A percentile compares a stretch with the other conserved stretches of the same genome.
Conservation (phyloP, 2,888 invertebrate genomes). For the Dascillus cervinus region DNA sequence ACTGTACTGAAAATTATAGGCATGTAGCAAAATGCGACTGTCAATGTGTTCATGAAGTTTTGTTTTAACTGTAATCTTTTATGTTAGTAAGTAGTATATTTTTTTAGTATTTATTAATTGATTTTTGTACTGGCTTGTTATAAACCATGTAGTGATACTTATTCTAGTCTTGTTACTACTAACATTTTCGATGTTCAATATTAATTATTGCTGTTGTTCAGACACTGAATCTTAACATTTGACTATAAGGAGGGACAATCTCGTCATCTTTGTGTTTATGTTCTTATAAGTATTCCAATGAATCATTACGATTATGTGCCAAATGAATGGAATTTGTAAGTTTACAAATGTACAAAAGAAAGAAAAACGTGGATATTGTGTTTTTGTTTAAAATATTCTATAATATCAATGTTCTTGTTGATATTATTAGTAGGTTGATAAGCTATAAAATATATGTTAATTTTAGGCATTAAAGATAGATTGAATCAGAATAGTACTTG, state of each 20-base stretch:
- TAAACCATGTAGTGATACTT: constrained; percentile 21
- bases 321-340: constrained; percentile 19
- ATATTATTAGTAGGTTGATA: no score
- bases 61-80: background rate
- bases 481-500: no score
- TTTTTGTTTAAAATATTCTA: no score
- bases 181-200: constrained; percentile 27
- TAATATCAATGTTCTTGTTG: no score
- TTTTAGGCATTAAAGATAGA: no score
- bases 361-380: constrained; percentile 1
- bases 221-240: constrained; percentile 37
- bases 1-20: no score
- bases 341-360: constrained; percentile 13
- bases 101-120: constrained; percentile 5
- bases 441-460: no score
- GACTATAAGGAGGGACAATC: constrained; percentile 44
- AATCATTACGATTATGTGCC: constrained; percentile 28
- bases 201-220: constrained; percentile 30
- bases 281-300: constrained; percentile 26
- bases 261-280: constrained; percentile 36
- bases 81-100: background rate
- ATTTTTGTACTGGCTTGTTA: constrained; percentile 24
- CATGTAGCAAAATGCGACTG: no score
- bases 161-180: constrained; percentile 27
- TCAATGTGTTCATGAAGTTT: background rate